These are phyloP conservation scores for Neolamprologus hecqui DNA, from an alignment of 2,113 vertebrate genomes.

Conservation along the genomic window DNA sequence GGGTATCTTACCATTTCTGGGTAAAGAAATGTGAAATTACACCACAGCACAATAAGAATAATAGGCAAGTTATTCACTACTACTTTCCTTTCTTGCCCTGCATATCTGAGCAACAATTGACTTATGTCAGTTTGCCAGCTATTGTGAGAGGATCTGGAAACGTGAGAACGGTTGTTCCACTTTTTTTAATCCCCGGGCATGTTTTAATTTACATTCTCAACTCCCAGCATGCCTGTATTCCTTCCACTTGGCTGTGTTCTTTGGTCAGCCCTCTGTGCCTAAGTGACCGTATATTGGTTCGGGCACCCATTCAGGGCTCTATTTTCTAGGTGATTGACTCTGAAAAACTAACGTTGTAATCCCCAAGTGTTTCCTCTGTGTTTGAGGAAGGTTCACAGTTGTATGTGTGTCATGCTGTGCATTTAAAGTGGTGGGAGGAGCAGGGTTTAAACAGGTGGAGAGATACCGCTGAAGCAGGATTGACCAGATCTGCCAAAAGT, in stretches of 20 bases:
- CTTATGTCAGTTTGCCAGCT: slow-evolving; percentile 42
- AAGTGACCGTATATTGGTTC: slow-evolving; percentile 59
- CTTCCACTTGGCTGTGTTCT: slow-evolving; percentile 73
- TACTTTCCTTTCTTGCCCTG: slow-evolving; percentile 2
- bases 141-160: slow-evolving; percentile 69
- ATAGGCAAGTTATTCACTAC: slow-evolving; percentile 64
- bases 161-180: slow-evolving; percentile 65
- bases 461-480: slow-evolving; percentile 58
- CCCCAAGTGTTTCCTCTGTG: slow-evolving; percentile 79
- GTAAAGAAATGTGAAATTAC: slow-evolving; percentile 19
- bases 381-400: slow-evolving; percentile 68
- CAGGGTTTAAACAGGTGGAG: slow-evolving; percentile 69
- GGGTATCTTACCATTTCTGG: background rate
- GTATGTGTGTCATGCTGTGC: slow-evolving; percentile 75
- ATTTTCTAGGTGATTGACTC: slow-evolving; percentile 81
- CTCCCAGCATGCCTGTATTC: slow-evolving; percentile 70
- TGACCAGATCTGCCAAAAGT: background rate
- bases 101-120: slow-evolving; percentile 59
- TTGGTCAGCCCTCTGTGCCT: slow-evolving; percentile 52
- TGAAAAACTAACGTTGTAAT: slow-evolving; percentile 76
- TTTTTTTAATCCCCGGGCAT: slow-evolving; percentile 36
- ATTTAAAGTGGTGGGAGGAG: slow-evolving; percentile 68
- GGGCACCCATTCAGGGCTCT: slow-evolving; percentile 73
- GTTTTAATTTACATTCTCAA: slow-evolving; percentile 72
- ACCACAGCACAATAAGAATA: slow-evolving; percentile 33